Conservation (phyloP, 2,113 vertebrate genomes). For the Atlantisia rogersi region DNA sequence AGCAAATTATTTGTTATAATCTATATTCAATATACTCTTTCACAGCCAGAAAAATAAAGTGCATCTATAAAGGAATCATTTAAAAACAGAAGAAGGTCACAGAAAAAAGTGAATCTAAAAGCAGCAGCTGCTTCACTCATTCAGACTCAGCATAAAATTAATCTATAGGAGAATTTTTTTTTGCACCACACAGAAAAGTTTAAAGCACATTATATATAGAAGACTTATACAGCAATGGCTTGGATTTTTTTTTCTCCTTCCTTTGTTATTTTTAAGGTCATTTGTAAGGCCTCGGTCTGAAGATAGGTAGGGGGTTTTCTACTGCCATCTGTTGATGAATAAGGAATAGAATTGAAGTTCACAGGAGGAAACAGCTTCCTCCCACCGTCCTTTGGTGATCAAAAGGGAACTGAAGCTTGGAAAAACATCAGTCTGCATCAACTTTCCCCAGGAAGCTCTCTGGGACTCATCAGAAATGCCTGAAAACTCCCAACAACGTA, state of each 20-base stretch:
- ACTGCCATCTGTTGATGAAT: conserved; percentile 27
- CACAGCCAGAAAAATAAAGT: not conserved
- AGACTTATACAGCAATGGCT: not conserved
- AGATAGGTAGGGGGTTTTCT: not conserved
- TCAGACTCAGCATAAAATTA: not conserved
- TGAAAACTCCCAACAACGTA: not conserved
- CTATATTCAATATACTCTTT: not conserved
- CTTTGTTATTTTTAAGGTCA: not conserved
- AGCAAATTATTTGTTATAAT: not conserved
- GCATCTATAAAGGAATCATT: not conserved
- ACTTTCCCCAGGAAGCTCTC: not conserved
- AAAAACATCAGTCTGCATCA: not conserved
- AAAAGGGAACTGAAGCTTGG: not conserved
- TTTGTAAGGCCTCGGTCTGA: not conserved
- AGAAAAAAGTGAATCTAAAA: not conserved
- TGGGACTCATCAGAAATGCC: not conserved
- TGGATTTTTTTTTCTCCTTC: not conserved
- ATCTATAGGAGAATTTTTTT: not conserved
- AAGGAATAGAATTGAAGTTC: not conserved
- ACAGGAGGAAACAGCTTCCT: not conserved
- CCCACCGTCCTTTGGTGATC: not conserved
- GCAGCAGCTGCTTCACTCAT: not conserved
- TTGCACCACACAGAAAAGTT: not conserved
- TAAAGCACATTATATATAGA: not conserved
- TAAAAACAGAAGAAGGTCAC: not conserved